Evolutionary conservation across 2,113 vertebrate species (phyloP), one percentile per base, ranked within the genome.

Genomic region (Scomber scombrus): DNA sequence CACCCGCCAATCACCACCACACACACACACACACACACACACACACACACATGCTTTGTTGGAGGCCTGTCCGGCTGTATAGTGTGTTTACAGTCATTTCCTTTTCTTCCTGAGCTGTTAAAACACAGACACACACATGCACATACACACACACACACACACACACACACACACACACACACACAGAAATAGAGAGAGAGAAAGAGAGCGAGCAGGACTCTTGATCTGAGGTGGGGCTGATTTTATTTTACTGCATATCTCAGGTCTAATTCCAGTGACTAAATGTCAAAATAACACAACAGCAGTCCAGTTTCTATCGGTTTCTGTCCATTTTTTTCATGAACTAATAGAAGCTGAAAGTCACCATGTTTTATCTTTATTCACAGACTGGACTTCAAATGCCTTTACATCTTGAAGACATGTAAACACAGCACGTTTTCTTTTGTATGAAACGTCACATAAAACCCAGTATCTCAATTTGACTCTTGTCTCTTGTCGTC

Each of bases 61-160:
- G 46, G 64, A 66, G 58, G 54, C 46, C 70, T 31, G 70, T 66
- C 23, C 34, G 11, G 57, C 67, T 82, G 45, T 70, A 56, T 64
- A 50, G 69, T 71, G 74, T 69, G 67, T 85, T 87, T 82, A 87
- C 55, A 51, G 71, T 66, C 54, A 43, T 71, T 87, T 89, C 79
- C 85, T 86, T 82, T 81, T 78, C 70, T 81, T 51, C 47, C 52
- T 49, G 70, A 60, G 70, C 51, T 75, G 61, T 84, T 46, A 75
- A 85, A 78, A 56, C 11, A 52, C 18, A 63, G 60, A 58, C 74
- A 58, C 57, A 64, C 54, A 31, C 58, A 63, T 50, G 47, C 56
- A 50, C 63, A n/a, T 51, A 54, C 19, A 29, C 73, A 71, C 47
- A 66, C 57, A 23, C 49, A 63, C 26, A 62, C 51, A 64, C 65